These are phyloP conservation scores for Platerodrilus igneus DNA, from an alignment of 2,888 invertebrate species.

Conservation along the genomic window DNA sequence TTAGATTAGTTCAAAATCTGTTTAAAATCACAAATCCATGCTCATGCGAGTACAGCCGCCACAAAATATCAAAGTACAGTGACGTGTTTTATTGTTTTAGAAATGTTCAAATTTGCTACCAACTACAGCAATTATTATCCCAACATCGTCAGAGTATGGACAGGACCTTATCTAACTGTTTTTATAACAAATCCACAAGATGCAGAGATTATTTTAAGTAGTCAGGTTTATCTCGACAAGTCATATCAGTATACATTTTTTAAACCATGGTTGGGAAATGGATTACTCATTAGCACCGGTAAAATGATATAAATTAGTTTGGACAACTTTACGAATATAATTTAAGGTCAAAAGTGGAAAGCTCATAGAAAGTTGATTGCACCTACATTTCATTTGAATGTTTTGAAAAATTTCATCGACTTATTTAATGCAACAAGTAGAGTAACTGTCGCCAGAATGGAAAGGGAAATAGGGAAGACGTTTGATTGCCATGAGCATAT, in stretches of 20 bases:
- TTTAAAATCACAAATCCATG: too few species aligned
- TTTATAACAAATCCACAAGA: slow-evolving; percentile 76
- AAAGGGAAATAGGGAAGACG: slow-evolving; percentile 63
- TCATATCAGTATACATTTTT: slow-evolving; percentile 74
- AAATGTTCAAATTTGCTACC: too few species aligned
- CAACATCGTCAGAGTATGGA: slow-evolving; percentile 65
- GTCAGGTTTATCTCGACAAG: slow-evolving; percentile 77
- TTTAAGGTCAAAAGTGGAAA: slow-evolving; percentile 79
- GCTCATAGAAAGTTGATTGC: slow-evolving; percentile 81
- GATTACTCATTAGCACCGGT: slow-evolving; percentile 77
- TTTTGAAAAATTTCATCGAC: slow-evolving; percentile 80
- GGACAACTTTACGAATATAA: too few species aligned
- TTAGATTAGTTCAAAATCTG: too few species aligned
- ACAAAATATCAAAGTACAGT: too few species aligned
- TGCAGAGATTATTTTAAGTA: slow-evolving; percentile 72
- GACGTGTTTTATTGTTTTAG: too few species aligned
- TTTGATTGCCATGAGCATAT: slow-evolving; percentile 81
- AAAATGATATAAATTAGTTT: too few species aligned
- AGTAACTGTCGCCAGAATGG: slow-evolving; percentile 67
- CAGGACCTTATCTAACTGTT: slow-evolving; percentile 69
- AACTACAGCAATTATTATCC: slow-evolving; percentile 55
- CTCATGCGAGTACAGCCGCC: too few species aligned
- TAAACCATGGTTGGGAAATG: slow-evolving; percentile 80
- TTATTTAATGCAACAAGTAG: slow-evolving; percentile 79
- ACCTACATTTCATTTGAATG: slow-evolving; percentile 83